Evolutionary conservation across 2,797 vertebrate genomes (phyloP).

Genomic region (Silurus aristotelis): DNA sequence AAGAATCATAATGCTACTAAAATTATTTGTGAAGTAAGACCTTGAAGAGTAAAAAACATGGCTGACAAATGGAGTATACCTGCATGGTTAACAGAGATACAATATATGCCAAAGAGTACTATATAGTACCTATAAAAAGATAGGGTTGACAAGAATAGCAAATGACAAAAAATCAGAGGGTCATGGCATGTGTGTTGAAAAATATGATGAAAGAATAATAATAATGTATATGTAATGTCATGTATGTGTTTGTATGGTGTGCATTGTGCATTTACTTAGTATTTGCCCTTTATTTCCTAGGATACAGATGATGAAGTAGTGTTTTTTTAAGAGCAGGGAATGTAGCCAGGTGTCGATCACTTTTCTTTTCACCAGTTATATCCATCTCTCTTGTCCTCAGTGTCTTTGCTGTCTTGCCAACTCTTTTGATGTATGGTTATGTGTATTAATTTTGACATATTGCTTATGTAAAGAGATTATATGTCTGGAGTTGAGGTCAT

Average conservation of each 20-base stretch:
- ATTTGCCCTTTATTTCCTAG: background rate
- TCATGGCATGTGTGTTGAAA: background rate
- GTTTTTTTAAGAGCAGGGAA: background rate
- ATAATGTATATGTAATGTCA: background rate
- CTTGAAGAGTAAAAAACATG: too few species aligned
- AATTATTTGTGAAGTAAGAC: too few species aligned
- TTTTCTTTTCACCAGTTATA: slow-evolving; percentile 16
- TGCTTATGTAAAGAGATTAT: slow-evolving; percentile 12
- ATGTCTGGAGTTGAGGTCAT: background rate
- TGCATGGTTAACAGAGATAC: too few species aligned
- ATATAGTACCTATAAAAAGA: background rate
- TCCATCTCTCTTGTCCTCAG: slow-evolving; percentile 22
- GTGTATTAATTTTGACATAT: background rate
- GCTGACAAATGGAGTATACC: too few species aligned
- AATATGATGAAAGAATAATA: background rate
- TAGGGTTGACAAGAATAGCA: background rate
- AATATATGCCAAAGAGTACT: background rate
- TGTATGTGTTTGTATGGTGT: background rate
- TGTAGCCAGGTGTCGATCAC: slow-evolving; percentile 25
- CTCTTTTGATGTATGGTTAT: slow-evolving; percentile 16
- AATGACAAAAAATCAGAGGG: background rate
- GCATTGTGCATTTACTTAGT: background rate
- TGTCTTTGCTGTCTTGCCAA: slow-evolving; percentile 17
- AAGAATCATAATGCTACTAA: background rate
- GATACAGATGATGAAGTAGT: slow-evolving; percentile 25